Percentiles rank a stretch among this genome's conserved stretches.
Conservation (phyloP, 92 coral and sea anemone species). For the Umimayanthus chanpuru region DNA sequence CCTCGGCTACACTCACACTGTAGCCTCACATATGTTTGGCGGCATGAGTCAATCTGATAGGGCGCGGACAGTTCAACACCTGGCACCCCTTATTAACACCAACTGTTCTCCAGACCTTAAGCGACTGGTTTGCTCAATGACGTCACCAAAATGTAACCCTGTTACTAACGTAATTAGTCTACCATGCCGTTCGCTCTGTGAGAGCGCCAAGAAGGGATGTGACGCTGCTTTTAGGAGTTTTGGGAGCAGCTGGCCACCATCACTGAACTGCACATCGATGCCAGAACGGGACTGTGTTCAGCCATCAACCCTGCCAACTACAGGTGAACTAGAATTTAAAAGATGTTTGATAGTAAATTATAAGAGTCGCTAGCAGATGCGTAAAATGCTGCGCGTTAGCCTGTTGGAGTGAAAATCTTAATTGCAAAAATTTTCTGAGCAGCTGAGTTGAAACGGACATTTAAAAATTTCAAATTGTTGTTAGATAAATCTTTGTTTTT, state of each 20-base stretch:
- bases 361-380: too few relatives aligned
- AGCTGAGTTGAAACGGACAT: too few relatives aligned
- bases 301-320: not conserved
- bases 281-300: constrained; percentile 12
- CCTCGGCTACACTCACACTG: constrained; percentile 6
- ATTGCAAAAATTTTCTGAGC: too few relatives aligned
- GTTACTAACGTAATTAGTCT: constrained; percentile 23
- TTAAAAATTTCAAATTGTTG: too few relatives aligned
- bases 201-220: constrained; percentile 22
- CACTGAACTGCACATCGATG: constrained; percentile 12
- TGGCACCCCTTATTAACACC: constrained; percentile 4
- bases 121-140: constrained; percentile 28
- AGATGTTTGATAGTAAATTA: too few relatives aligned
- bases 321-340: not conserved
- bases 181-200: constrained; percentile 30
- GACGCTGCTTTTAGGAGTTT: not conserved
- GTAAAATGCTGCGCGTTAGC: too few relatives aligned
- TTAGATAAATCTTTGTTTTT: too few relatives aligned
- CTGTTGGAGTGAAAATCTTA: too few relatives aligned
- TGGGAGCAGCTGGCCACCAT: constrained; percentile 17
- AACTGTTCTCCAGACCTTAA: constrained; percentile 26
- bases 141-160: constrained; percentile 28
- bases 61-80: not conserved
- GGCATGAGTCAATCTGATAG: constrained; percentile 3
- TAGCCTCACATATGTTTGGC: not conserved